These are phyloP conservation scores for Corythaeola cristata DNA, from an alignment of 2,113 vertebrate species.

Conservation along the genomic window DNA sequence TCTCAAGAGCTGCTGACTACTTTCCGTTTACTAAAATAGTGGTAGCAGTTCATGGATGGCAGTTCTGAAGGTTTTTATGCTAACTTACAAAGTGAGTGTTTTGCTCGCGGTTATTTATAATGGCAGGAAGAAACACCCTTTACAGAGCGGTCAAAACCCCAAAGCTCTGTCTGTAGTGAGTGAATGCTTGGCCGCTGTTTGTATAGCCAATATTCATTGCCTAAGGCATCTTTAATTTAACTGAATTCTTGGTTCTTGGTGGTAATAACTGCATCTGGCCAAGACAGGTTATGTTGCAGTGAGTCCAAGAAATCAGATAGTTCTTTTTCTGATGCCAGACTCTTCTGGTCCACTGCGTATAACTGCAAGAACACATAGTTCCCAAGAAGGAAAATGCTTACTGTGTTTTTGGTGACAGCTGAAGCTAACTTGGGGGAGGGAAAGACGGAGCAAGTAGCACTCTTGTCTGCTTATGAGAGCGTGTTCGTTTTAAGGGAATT, in stretches of 20 bases:
- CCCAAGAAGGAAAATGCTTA: conserved; percentile 58
- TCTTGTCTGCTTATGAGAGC: not conserved
- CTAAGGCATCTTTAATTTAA: not conserved
- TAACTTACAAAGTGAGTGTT: not conserved
- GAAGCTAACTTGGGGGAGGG: conserved; percentile 18
- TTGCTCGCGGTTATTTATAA: not conserved
- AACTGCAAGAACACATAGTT: conserved; percentile 56
- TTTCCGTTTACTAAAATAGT: not conserved
- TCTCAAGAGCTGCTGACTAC: not conserved
- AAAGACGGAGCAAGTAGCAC: not conserved
- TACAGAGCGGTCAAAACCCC: not conserved
- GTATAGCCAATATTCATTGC: not conserved
- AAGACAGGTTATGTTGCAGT: conserved; percentile 28
- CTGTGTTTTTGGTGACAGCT: conserved; percentile 55
- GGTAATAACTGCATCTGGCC: not conserved
- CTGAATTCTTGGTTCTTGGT: not conserved
- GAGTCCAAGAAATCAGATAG: conserved; percentile 46
- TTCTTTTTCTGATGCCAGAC: not conserved
- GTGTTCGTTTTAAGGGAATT: conserved; percentile 4
- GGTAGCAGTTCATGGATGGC: not conserved
- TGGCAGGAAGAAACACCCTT: not conserved
- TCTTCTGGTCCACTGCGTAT: conserved; percentile 50
- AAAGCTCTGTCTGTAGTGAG: not conserved
- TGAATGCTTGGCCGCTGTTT: not conserved
- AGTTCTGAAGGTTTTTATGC: not conserved